Percentiles rank a stretch among this genome's conserved stretches.
These are phyloP conservation scores for Drosophila gunungcola DNA, from an alignment of 1,140 invertebrate genomes.

Conservation along the genomic window DNA sequence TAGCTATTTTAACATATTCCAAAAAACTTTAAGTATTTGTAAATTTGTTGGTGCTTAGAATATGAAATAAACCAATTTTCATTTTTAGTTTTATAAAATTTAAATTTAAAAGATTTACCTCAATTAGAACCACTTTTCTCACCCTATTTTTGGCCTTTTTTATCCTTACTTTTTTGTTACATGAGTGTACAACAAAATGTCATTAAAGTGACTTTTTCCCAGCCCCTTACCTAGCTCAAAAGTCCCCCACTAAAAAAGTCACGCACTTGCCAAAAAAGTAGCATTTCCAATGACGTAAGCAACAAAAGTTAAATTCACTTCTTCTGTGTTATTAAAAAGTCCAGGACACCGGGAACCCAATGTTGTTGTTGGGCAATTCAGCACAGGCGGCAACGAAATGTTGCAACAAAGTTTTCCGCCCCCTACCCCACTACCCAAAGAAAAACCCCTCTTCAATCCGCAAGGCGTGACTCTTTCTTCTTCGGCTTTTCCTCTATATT, in stretches of 20 bases:
- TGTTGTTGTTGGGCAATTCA: constrained; percentile 58
- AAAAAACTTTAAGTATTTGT: no score
- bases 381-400: constrained; percentile 63
- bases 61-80: no score
- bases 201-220: constrained; percentile 42
- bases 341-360: constrained; percentile 1
- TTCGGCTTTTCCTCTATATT: constrained; percentile 6
- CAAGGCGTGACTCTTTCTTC: constrained; percentile 40
- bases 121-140: not conserved
- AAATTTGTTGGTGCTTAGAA: no score
- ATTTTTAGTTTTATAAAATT: not conserved
- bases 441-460: constrained; percentile 1
- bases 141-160: no score
- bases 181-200: constrained; percentile 42
- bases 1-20: no score
- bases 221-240: not conserved
- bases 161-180: not conserved
- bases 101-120: not conserved
- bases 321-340: constrained; percentile 33
- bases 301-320: constrained; percentile 50
- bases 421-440: no score
- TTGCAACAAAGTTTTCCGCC: constrained; percentile 46
- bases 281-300: constrained; percentile 62
- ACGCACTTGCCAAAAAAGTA: constrained; percentile 49
- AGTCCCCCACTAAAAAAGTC: constrained; percentile 4